Conservation (phyloP, 2,113 vertebrate genomes). For the Budorcas taxicolor region DNA sequence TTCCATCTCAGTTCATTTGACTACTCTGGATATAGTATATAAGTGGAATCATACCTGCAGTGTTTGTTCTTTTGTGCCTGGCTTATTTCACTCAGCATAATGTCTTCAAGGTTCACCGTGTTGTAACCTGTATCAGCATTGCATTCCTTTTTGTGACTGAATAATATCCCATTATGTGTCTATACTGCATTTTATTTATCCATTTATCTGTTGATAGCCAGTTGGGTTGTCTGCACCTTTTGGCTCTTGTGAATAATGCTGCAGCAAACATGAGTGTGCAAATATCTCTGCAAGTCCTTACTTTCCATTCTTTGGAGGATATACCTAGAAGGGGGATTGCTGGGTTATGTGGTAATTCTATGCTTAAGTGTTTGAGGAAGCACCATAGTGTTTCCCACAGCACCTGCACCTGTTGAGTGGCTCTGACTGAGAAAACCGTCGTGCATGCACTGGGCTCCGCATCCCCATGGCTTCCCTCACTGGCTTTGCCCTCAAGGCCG, state of each 20-base stretch:
- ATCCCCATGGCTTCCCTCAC: not conserved
- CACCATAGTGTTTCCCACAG: not conserved
- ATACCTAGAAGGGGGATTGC: not conserved
- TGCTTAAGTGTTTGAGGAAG: not conserved
- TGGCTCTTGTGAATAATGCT: not conserved
- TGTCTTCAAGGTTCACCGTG: not conserved
- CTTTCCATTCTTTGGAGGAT: not conserved
- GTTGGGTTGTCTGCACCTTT: not conserved
- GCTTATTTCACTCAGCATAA: not conserved
- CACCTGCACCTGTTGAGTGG: not conserved
- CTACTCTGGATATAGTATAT: not conserved
- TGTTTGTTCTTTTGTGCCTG: not conserved
- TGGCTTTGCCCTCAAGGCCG: not conserved
- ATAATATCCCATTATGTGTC: not conserved
- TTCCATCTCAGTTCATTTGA: not conserved
- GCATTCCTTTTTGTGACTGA: not conserved
- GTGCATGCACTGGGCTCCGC: fast-evolving
- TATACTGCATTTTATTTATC: not conserved
- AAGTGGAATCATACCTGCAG: not conserved
- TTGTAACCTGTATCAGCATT: not conserved
- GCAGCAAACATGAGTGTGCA: not conserved
- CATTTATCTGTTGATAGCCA: not conserved
- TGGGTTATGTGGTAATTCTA: not conserved
- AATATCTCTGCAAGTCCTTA: not conserved
- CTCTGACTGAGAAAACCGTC: not conserved